Conservation (phyloP, 2,888 invertebrate genomes). For the Portevinia maculata region DNA sequence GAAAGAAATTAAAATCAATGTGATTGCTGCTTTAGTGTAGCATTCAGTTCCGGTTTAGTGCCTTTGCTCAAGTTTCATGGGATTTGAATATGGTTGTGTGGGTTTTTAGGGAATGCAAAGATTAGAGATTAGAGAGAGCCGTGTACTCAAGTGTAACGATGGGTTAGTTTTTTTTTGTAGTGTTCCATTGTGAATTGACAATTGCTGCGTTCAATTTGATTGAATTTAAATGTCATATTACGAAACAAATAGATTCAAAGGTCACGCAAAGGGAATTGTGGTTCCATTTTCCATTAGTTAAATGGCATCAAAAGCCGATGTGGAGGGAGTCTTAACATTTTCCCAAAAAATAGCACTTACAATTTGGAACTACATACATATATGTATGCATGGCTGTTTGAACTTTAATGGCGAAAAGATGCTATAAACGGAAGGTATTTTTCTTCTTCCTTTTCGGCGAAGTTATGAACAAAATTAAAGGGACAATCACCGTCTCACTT, state of each 20-base stretch:
- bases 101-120: not conserved
- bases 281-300: not conserved
- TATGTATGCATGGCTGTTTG: no score
- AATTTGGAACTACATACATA: no score
- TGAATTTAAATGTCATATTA: constrained; percentile 31
- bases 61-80: not conserved
- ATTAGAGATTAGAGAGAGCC: not conserved
- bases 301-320: not conserved
- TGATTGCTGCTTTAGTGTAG: no score
- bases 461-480: no score
- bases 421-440: no score
- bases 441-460: no score
- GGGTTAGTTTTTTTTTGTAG: not conserved
- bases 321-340: not conserved
- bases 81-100: not conserved
- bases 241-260: not conserved
- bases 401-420: no score
- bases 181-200: constrained; percentile 18
- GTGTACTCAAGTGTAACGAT: constrained; percentile 5
- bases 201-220: constrained; percentile 29
- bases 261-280: not conserved
- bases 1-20: no score
- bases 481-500: no score
- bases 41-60: no score
- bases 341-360: no score